Evolutionary conservation across 2,797 vertebrate genomes (phyloP), one percentile per base, ranked within the genome.

Genomic region (Taenioides sp.): DNA sequence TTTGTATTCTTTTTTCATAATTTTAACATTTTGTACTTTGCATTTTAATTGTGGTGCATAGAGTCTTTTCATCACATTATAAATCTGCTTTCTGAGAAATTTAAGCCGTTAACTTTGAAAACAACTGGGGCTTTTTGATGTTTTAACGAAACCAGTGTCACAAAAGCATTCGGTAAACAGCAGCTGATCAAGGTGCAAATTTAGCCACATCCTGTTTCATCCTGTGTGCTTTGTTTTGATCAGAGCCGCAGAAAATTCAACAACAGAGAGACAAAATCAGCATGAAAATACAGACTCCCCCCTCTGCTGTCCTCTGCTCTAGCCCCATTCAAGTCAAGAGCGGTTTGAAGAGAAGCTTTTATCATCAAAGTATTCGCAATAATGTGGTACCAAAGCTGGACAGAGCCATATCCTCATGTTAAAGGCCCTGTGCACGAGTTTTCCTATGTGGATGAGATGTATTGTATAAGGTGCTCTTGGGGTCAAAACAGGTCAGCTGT

Each of bases 281-380:
- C 92, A 94, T 94, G 84, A 93, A 89, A 92, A 93, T 92, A 81
- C 87, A 76, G 67, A 75, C 85, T 77, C 80, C 64, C 11, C 67
- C 73, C 69, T 78, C 4, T 72, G 59, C 72, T 67, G 83, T 47
- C 14, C 11, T 47, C 43, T 37, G 7, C 34, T 71, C 22, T 64
- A 50, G 65, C 54, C 73, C 1, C 55, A 80, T 85, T 82, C 72
- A 84, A 79, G 81, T 84, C 75, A 58, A 75, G 69, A 65, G 72
- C 66, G 77, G 90, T 94, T 94, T 94, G 92, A 94, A 88, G 88
- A 83, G 77, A 47, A 65, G 27, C 87, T 93, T 93, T 92, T 76
- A 93, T 91, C 91, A 92, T 94, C 92, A 94, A 94, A 94, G 92
- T 22, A 5, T 25, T 18, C 2, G 0, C 9, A 11, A 34, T 37